Evolutionary conservation across 2,113 vertebrate genomes (phyloP).

Genomic region (Cyphomyrus plagiostoma): DNA sequence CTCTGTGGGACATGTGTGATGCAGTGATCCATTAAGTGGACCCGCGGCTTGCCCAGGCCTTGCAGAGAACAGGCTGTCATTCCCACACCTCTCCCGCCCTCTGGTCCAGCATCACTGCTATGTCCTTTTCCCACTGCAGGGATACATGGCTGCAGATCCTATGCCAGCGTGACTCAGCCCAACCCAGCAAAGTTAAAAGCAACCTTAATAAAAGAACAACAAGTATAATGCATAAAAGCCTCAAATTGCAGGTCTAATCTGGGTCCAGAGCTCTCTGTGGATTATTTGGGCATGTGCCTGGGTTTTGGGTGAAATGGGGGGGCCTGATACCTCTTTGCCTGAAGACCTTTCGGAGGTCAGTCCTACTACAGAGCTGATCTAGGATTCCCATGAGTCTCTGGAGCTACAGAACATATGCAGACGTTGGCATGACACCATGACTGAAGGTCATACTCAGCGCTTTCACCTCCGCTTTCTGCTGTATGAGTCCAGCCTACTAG

Average conservation of each 20-base stretch:
- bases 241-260: conserved; percentile 25
- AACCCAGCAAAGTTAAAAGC: conserved; percentile 14
- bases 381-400: background rate
- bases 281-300: background rate
- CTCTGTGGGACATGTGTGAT: background rate
- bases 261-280: background rate
- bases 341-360: conserved; percentile 2
- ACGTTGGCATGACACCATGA: background rate
- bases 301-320: background rate
- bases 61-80: background rate
- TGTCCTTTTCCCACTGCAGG: background rate
- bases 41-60: background rate
- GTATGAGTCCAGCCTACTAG: background rate
- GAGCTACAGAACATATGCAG: background rate
- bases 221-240: conserved; percentile 22
- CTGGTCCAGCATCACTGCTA: background rate
- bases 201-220: conserved; percentile 27
- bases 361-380: background rate
- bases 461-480: background rate
- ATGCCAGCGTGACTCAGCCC: background rate
- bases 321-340: background rate
- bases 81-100: background rate
- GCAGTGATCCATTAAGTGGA: background rate
- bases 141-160: background rate
- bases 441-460: background rate